Evolutionary conservation across 2,797 vertebrate species (phyloP).

Genomic region (Eulemur albifrons): DNA sequence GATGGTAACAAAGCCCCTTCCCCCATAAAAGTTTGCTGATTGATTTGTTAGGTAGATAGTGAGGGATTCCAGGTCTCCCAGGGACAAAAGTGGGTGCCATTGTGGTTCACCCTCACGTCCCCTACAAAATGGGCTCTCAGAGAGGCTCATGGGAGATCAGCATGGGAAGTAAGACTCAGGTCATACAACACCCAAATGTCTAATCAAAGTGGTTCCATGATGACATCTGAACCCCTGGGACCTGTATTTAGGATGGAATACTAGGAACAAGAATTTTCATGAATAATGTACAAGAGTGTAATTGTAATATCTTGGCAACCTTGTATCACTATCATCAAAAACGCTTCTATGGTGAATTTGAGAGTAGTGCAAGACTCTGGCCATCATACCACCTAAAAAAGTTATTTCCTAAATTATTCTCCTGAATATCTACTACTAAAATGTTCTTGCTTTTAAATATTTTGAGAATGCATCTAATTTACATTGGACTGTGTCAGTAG

Average conservation of each 20-base stretch:
- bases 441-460: neutral
- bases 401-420: neutral
- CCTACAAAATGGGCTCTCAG: no score
- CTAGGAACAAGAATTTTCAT: neutral
- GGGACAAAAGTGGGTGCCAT: no score
- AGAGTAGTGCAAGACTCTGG: neutral
- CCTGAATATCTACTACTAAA: neutral
- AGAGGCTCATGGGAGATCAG: no score
- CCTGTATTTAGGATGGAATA: neutral
- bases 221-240: no score
- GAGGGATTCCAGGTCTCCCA: no score
- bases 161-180: no score
- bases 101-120: no score
- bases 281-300: neutral
- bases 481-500: neutral
- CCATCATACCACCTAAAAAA: neutral
- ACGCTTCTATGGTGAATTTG: neutral
- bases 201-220: no score
- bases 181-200: no score
- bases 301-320: neutral
- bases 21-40: no score
- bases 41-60: no score
- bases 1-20: no score
- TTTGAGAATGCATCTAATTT: neutral
- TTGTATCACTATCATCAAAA: neutral